Evolutionary conservation across 2,797 vertebrate genomes (phyloP).

Genomic region (Simalia tracyae): DNA sequence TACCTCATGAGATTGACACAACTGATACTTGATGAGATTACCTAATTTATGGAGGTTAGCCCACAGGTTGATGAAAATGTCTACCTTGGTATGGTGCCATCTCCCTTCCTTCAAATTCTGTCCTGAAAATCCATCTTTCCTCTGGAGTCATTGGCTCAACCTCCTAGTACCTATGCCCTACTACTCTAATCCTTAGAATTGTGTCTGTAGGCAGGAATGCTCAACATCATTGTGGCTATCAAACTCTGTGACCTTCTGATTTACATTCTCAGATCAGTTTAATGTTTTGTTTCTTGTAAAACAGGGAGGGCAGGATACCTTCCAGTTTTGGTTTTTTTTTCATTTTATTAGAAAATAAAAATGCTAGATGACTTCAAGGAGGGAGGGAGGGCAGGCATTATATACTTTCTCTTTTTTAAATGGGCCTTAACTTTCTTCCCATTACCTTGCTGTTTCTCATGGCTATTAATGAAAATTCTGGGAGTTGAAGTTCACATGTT

Average conservation of each 20-base stretch:
- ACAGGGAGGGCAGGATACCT: background rate
- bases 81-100: background rate
- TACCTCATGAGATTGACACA: background rate
- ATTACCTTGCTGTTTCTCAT: background rate
- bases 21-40: background rate
- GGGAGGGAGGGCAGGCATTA: background rate
- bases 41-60: background rate
- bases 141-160: background rate
- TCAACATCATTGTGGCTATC: background rate
- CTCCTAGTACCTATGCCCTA: background rate
- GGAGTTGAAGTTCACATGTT: background rate
- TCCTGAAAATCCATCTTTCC: background rate
- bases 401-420: background rate
- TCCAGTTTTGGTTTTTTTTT: background rate
- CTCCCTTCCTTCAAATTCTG: background rate
- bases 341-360: background rate
- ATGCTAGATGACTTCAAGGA: background rate
- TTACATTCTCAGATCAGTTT: background rate
- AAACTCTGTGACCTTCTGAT: background rate
- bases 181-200: background rate
- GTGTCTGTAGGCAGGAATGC: background rate
- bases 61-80: background rate
- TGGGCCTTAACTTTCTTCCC: background rate
- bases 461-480: background rate
- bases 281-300: background rate